These are phyloP conservation scores for Sesamia inferens DNA, from an alignment of 2,888 invertebrate species.

Conservation along the genomic window DNA sequence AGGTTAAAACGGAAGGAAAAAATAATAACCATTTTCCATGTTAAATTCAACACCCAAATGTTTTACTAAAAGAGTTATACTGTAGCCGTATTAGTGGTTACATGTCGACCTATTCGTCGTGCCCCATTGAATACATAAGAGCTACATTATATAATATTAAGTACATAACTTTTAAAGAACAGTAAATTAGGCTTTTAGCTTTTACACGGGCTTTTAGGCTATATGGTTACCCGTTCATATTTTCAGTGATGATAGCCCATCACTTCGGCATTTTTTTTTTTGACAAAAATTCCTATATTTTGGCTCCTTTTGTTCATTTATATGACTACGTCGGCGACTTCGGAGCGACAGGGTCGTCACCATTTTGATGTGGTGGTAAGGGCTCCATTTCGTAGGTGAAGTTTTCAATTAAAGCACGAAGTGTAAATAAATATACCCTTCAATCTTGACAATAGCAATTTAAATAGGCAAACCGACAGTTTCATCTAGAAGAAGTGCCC, in stretches of 20 bases:
- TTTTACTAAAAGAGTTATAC: slow-evolving; percentile 20
- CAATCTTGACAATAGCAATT: too few relatives aligned
- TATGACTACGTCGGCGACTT: too few relatives aligned
- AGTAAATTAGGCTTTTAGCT: slow-evolving; percentile 43
- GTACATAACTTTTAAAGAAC: slow-evolving; percentile 45
- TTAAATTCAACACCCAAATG: slow-evolving; percentile 37
- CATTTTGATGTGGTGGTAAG: too few relatives aligned
- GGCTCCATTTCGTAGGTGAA: too few relatives aligned
- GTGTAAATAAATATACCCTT: too few relatives aligned
- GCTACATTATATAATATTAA: slow-evolving; percentile 45
- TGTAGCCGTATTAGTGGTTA: slow-evolving; percentile 38
- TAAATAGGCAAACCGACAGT: too few relatives aligned
- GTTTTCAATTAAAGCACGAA: too few relatives aligned
- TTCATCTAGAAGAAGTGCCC: too few relatives aligned
- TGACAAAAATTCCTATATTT: not conserved
- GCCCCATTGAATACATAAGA: slow-evolving; percentile 42
- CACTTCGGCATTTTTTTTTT: slow-evolving; percentile 11
- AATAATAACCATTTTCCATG: slow-evolving; percentile 19
- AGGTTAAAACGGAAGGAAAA: slow-evolving; percentile 9
- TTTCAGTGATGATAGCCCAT: not conserved
- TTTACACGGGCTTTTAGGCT: not conserved
- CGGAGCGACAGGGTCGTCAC: too few relatives aligned
- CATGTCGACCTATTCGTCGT: slow-evolving; percentile 48
- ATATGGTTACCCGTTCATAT: not conserved
- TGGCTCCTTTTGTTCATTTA: not conserved